A percentile compares a stretch with the other conserved stretches of the same genome.
Conservation (phyloP, 1,140 invertebrate species). For the Conus ventricosus region DNA sequence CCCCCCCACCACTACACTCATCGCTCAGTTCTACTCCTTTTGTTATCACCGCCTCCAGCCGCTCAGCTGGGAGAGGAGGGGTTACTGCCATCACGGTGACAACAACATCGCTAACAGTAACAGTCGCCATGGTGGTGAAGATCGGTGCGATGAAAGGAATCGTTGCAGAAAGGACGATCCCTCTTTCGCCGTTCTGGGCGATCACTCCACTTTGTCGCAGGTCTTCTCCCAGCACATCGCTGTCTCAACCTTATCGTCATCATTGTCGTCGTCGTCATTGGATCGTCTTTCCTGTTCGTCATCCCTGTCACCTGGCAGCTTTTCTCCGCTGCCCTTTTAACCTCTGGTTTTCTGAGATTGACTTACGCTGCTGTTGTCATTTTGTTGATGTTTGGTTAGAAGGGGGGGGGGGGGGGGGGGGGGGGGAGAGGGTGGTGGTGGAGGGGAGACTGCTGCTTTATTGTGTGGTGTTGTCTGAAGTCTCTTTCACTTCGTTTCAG, state of each 20-base stretch:
- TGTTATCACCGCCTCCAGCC: background rate
- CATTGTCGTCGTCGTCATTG: background rate
- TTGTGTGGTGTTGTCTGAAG: too few relatives aligned
- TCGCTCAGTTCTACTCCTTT: background rate
- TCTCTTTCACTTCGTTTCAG: too few relatives aligned
- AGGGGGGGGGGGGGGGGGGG: too few relatives aligned
- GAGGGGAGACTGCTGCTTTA: too few relatives aligned
- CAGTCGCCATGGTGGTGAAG: background rate
- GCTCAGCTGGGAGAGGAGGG: too few relatives aligned
- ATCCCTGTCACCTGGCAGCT: background rate
- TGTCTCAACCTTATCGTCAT: background rate
- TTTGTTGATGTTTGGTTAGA: too few relatives aligned
- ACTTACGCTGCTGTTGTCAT: background rate
- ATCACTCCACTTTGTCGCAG: background rate
- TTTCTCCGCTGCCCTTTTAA: background rate
- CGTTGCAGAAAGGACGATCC: background rate
- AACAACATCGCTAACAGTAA: background rate
- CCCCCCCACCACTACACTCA: slow-evolving; percentile 6
- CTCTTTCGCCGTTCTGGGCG: background rate
- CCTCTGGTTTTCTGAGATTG: slow-evolving; percentile 19
- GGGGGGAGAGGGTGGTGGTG: too few relatives aligned
- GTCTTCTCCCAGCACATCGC: background rate
- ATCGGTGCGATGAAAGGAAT: background rate
- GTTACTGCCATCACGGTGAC: background rate
- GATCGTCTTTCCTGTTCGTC: background rate